Percentiles rank a stretch among this genome's conserved stretches.
phyloP scores from a whole-genome alignment of 2,797 vertebrate species.

The Ibycter americanus region DNA sequence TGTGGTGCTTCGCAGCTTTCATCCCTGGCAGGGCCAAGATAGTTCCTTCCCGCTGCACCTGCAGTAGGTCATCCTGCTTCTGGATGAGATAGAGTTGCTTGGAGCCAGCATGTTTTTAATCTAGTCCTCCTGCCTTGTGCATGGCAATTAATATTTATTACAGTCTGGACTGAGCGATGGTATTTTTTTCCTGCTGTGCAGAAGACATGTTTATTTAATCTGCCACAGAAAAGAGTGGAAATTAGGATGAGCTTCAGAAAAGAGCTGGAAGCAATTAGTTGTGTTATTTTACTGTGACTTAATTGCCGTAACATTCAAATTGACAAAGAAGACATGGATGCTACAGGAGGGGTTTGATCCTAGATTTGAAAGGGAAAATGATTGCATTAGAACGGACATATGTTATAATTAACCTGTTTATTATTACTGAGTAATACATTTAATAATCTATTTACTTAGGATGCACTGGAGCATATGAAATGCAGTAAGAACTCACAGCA shows the following conservation, averaged over 20 bases:
- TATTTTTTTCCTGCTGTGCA: not conserved
- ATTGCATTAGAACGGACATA: not conserved
- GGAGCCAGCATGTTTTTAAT: conserved; percentile 5
- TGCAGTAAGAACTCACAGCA: not conserved
- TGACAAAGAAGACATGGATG: conserved; percentile 11
- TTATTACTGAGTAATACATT: not conserved
- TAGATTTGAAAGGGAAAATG: not conserved
- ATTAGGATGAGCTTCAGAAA: conserved; percentile 52
- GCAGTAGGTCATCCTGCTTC: not conserved
- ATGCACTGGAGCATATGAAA: not conserved
- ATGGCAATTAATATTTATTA: conserved; percentile 47
- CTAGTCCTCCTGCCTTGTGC: conserved; percentile 5
- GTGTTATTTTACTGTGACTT: conserved; percentile 52
- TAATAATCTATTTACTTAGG: not conserved
- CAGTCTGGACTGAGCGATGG: not conserved
- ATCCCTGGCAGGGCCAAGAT: not conserved
- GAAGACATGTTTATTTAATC: conserved; percentile 53
- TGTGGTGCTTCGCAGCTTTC: not conserved
- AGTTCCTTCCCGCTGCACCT: not conserved
- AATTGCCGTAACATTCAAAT: conserved; percentile 29
- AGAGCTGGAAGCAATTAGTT: conserved; percentile 52
- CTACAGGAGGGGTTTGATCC: not conserved
- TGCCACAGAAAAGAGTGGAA: conserved; percentile 37
- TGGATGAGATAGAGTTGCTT: not conserved
- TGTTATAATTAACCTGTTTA: conserved; percentile 41